Percentiles rank a stretch among this genome's conserved stretches.
Evolutionary conservation across 2,888 invertebrate species (phyloP).

Genomic region (Amaurobius ferox): DNA sequence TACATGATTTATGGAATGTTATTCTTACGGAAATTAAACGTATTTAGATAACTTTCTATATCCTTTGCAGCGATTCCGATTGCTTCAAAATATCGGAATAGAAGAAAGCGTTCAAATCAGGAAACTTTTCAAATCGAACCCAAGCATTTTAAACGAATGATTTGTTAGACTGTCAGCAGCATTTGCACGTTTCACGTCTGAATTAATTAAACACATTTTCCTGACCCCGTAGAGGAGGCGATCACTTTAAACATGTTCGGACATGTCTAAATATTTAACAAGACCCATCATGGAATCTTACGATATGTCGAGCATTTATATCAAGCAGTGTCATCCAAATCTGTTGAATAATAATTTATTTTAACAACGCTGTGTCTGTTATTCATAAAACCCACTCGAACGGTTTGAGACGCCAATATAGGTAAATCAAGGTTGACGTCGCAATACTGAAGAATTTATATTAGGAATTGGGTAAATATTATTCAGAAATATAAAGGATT

Average conservation of each 20-base stretch:
- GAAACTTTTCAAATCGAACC: background rate
- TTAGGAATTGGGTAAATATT: too few species aligned
- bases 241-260: background rate
- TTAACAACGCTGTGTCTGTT: too few species aligned
- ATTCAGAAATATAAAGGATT: too few species aligned
- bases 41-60: background rate
- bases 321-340: background rate
- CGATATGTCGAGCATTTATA: background rate
- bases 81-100: background rate
- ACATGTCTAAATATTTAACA: background rate
- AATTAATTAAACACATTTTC: background rate
- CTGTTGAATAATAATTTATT: too few species aligned
- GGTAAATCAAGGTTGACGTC: too few species aligned
- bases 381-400: too few species aligned
- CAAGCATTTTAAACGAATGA: conserved; percentile 1
- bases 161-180: background rate
- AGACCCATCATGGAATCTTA: background rate
- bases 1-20: too few species aligned
- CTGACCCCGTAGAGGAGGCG: background rate
- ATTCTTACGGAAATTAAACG: background rate
- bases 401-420: too few species aligned
- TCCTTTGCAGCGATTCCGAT: background rate
- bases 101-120: background rate
- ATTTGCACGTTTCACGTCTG: background rate
- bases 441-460: too few species aligned